Evolutionary conservation across 2,888 invertebrate species (phyloP), one percentile per base, ranked within the genome.

Genomic region (Deilephila elpenor): DNA sequence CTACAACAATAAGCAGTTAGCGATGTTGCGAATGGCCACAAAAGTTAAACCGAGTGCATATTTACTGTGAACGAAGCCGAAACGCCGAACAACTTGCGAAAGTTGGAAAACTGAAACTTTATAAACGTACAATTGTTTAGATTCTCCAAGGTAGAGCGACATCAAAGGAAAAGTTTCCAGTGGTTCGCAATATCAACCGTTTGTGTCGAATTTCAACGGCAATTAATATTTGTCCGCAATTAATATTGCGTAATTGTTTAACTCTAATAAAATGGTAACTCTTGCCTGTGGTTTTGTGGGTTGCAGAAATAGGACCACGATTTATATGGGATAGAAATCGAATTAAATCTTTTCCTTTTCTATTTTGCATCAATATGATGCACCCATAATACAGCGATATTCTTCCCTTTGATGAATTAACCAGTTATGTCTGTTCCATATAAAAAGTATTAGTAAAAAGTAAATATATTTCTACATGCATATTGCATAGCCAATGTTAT

Each of bases 161-260:
- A 85, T 89, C 91, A 92, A 93, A 92, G 89, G 84, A 81, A 89
- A 93, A 92, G 86, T 92, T 92, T 85, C 79, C 84, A 90, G 85
- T 83, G 86, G 87, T 86, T 86, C 76, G 84, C 84, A 82, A 88
- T 88, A 59, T 64, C 44, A 85, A 88, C 80, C 84, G 84, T 87
- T 89, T 89, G 84, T 86, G 80, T 78, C 83, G 79, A 83, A 87
- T 81, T 70, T 73, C 67, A 59, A 59, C 67, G 51, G 67, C 67
- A 67, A 67, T 67, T 67, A 67, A 67, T 67, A 67, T 67, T 64
- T 67, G 67, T 44, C 51, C 20, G 51, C 32, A 32, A 61, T 72
- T 72, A 86, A 83, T 81, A 79, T 80, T 11, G 20, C 70, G 51
- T 71, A 34, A 71, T 71, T 71, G 59, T 67, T 25, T 44, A 25